Percentiles rank a stretch among this genome's conserved stretches.
Conservation (phyloP, 2,113 vertebrate species). For the Entomyzon cyanotis region DNA sequence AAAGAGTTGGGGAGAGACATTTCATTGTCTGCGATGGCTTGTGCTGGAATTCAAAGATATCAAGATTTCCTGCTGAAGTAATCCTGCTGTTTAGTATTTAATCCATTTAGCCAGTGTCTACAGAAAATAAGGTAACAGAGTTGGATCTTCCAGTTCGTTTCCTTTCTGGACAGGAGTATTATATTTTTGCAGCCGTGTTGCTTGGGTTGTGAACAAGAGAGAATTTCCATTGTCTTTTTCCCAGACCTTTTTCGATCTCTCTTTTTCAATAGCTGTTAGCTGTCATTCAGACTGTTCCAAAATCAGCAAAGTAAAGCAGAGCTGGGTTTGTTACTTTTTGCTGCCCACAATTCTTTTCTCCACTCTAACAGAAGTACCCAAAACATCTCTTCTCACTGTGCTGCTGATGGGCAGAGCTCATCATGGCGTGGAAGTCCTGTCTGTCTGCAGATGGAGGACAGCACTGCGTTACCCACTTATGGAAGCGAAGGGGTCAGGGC, state of each 20-base stretch:
- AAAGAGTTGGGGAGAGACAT: neutral
- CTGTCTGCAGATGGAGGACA: fast-evolving
- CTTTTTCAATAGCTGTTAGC: neutral
- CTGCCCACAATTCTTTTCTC: neutral
- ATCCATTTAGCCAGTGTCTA: neutral
- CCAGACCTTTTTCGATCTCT: neutral
- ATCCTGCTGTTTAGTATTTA: neutral
- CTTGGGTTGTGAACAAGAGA: neutral
- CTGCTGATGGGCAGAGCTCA: neutral
- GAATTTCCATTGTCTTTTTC: neutral
- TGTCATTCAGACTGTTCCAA: neutral
- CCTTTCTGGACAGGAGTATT: neutral
- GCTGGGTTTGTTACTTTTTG: neutral
- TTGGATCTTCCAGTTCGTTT: neutral
- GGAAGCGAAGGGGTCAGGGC: neutral
- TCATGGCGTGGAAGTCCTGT: neutral
- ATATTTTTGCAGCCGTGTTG: neutral
- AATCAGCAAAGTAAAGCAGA: neutral
- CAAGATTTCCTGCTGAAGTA: neutral
- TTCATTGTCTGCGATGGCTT: neutral
- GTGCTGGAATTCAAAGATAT: neutral
- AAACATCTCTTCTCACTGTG: neutral
- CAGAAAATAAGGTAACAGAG: neutral
- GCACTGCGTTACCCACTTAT: neutral
- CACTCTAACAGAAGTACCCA: neutral